Conservation (phyloP, 2,888 invertebrate genomes). For the Hoplodrina blanda region DNA sequence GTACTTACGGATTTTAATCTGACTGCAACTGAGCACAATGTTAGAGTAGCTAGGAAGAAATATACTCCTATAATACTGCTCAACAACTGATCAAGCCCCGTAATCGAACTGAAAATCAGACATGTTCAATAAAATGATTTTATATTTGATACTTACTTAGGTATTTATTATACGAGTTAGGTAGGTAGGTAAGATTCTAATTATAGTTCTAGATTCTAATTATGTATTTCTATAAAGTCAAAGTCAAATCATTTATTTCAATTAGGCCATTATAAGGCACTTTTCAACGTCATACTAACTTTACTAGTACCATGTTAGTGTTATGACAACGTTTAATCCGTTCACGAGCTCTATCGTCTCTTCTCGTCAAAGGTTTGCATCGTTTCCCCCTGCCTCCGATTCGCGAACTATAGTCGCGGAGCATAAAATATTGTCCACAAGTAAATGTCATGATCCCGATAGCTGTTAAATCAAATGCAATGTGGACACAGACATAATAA, state of each 20-base stretch:
- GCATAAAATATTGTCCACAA: conserved; percentile 78
- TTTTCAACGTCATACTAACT: conserved; percentile 70
- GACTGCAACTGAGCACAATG: conserved; percentile 81
- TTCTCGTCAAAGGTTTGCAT: conserved; percentile 61
- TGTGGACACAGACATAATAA: conserved; percentile 77
- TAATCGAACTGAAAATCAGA: conserved; percentile 71
- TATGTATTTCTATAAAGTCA: no score
- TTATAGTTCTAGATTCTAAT: no score
- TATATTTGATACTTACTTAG: no score
- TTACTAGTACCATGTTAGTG: conserved; percentile 71
- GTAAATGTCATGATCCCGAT: conserved; percentile 81
- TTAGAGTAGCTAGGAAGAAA: conserved; percentile 77
- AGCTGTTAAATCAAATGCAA: conserved; percentile 77
- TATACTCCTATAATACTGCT: conserved; percentile 80
- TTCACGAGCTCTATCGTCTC: conserved; percentile 75
- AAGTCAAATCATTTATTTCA: no score
- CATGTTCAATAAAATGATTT: neutral
- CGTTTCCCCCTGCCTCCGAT: conserved; percentile 75
- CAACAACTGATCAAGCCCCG: conserved; percentile 70
- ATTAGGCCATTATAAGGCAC: no score
- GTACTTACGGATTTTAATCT: conserved; percentile 77
- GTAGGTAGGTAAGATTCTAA: no score
- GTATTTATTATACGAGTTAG: neutral
- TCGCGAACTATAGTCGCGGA: conserved; percentile 72
- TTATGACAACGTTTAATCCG: conserved; percentile 77